Base-by-base conservation (phyloP, 2,888 invertebrate genomes). In the Hydrotaea cyrtoneurina region DNA sequence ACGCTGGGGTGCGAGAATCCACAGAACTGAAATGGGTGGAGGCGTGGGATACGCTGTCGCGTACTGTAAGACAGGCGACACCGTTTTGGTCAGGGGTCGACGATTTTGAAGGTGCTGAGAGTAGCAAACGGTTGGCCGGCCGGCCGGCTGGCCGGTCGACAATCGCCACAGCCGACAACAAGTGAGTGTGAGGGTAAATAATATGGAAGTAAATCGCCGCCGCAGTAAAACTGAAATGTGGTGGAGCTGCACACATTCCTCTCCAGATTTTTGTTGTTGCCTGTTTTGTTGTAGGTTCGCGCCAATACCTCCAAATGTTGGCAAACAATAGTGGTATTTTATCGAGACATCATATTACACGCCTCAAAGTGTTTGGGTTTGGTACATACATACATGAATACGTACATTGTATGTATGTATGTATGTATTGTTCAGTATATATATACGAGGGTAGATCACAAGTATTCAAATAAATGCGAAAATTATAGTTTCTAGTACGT, bases 341-440 rank as follows among this genome's bases (percentile, higher is more conserved):
- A 92, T 92, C 91, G 91, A 91, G 84, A 90, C 92, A 91, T 91
- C 91, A 91, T 89, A 91, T 91, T 90, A 92, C 91, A 92, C 91
- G 91, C 91, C 90, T 90, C 90, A 91, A 91, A 92, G 92, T 91
- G 91, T 91, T 89, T 36, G 21, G 17, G 21, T 53, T 36, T 59
- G 15, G 15, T 39, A n/a, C n/a, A 2, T n/a, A n/a, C 50, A n/a
- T n/a, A n/a, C 50, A n/a, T n/a, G n/a, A n/a, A 39, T 87, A 89
- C 88, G 88, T 90, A 89, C 90, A 89, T 89, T 78, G 78, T 78
- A 74, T 78, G 39, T 39, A 13, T 10, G 11, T 4, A 31, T 7
- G 7, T 31, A 31, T 31, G 31, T 31, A 31, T 31, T 4, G 7
- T 31, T 31, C 31, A 7, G 7, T 7, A 31, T 31, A 31, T 39